Evolutionary conservation across 2,888 invertebrate genomes (phyloP).

Genomic region (Esperia sulphurella): DNA sequence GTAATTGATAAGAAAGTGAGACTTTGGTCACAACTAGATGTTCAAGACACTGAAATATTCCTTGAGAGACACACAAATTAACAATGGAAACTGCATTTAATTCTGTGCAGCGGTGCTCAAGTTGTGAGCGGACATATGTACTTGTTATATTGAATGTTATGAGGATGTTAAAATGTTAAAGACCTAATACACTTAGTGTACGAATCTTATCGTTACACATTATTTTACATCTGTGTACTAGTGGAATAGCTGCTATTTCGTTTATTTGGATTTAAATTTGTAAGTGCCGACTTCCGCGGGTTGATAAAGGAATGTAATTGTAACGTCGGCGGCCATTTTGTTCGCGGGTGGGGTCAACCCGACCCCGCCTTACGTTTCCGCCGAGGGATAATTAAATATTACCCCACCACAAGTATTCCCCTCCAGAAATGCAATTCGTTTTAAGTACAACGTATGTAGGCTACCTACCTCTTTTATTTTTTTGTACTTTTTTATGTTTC

Average conservation of each 20-base stretch:
- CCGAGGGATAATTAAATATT: conserved; percentile 72
- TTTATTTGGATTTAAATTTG: conserved; percentile 34
- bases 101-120: no score
- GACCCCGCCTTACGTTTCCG: conserved; percentile 76
- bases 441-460: conserved; percentile 15
- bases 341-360: conserved; percentile 71
- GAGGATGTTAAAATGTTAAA: no score
- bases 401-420: conserved; percentile 67
- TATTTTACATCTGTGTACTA: no score
- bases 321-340: conserved; percentile 72
- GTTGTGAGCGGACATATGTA: no score
- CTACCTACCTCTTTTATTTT: background rate
- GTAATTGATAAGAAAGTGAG: no score
- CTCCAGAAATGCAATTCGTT: conserved; percentile 55
- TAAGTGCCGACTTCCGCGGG: conserved; percentile 47
- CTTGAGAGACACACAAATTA: no score
- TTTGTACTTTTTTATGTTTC: background rate
- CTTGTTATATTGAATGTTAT: no score
- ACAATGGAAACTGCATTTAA: no score
- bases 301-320: conserved; percentile 64
- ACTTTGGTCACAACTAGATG: no score
- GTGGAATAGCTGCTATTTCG: conserved; percentile 24
- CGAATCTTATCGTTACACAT: no score
- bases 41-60: no score
- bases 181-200: no score